Evolutionary conservation across 2,888 invertebrate species (phyloP).

Genomic region (Ypsolopha sequella): DNA sequence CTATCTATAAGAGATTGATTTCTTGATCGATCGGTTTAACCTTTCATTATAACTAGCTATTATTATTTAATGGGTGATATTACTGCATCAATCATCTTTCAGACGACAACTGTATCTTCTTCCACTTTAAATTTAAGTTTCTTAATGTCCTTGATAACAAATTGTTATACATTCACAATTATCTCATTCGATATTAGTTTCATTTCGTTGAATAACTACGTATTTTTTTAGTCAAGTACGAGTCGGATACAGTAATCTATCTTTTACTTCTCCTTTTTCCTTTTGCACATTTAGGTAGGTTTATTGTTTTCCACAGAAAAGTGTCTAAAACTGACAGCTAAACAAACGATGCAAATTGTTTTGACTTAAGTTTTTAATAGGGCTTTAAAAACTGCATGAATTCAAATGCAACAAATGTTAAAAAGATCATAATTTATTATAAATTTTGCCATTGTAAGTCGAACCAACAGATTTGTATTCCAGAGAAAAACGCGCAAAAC

Average conservation of each 20-base stretch:
- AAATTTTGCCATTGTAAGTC: background rate
- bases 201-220: background rate
- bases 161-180: background rate
- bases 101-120: slow-evolving; percentile 47
- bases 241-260: no score
- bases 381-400: no score
- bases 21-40: slow-evolving; percentile 58
- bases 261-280: no score
- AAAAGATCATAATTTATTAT: background rate
- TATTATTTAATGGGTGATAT: slow-evolving; percentile 61
- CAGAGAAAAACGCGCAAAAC: background rate
- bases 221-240: background rate
- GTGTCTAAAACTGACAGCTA: no score
- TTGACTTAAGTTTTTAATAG: no score
- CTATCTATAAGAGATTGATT: slow-evolving; percentile 57
- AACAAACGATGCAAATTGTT: no score
- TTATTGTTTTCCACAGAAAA: no score
- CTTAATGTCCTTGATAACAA: slow-evolving; percentile 1
- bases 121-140: slow-evolving; percentile 13
- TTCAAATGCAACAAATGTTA: background rate
- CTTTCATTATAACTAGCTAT: slow-evolving; percentile 49
- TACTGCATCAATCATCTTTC: slow-evolving; percentile 57
- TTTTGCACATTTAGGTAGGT: no score
- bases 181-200: background rate
- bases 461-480: background rate